A percentile compares a stretch with the other conserved stretches of the same genome.
phyloP scores from a whole-genome alignment of 2,888 invertebrate species.

The Pyrgus malvae region DNA sequence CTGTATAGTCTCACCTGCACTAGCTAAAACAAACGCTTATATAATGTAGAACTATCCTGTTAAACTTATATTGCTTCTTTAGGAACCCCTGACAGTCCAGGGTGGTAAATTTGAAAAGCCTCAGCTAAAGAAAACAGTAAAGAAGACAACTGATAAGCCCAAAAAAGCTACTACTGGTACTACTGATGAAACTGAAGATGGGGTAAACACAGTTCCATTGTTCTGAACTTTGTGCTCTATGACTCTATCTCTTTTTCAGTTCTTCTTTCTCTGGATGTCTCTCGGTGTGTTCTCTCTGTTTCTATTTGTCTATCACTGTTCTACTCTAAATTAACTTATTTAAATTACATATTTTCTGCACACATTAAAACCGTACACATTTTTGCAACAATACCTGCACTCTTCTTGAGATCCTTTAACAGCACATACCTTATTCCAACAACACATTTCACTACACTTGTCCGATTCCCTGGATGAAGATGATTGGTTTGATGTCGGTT shows the following conservation, averaged over 20 bases:
- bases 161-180: conserved; percentile 56
- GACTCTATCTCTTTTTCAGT: conserved; percentile 28
- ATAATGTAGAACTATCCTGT: conserved; percentile 48
- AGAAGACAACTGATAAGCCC: conserved; percentile 63
- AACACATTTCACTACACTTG: conserved; percentile 25
- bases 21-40: conserved; percentile 45
- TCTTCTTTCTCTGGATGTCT: conserved; percentile 29
- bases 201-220: conserved; percentile 58
- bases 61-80: conserved; percentile 63
- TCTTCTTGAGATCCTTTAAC: conserved; percentile 19
- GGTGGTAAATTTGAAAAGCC: conserved; percentile 76
- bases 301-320: conserved; percentile 11
- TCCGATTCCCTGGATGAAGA: conserved; percentile 25
- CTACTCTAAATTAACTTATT: conserved; percentile 13
- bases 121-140: conserved; percentile 72
- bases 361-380: conserved; percentile 21
- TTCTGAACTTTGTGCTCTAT: conserved; percentile 28
- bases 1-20: conserved; percentile 45
- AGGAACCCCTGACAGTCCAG: conserved; percentile 71
- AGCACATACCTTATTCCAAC: conserved; percentile 23
- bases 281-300: conserved; percentile 10
- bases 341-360: conserved; percentile 18
- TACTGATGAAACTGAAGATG: conserved; percentile 48
- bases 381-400: conserved; percentile 19
- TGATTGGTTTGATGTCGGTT: conserved; percentile 37